Evolutionary conservation across 2,888 invertebrate species (phyloP).

Genomic region (Agelastica alni): DNA sequence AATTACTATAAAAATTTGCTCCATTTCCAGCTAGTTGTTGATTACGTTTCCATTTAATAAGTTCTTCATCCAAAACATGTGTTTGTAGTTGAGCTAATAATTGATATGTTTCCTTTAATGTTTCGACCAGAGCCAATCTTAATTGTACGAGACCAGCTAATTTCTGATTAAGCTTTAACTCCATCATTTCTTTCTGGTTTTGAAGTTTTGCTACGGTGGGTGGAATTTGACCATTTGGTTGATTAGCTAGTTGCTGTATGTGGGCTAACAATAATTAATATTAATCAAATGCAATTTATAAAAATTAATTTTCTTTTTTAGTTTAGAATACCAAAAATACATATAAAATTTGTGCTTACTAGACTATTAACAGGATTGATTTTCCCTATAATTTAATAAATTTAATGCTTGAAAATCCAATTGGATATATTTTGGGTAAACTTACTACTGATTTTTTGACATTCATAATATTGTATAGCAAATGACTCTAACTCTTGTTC

Average conservation of each 20-base stretch:
- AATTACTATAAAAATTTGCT: conserved; percentile 78
- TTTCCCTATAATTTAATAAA: too few relatives aligned
- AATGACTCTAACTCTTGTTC: conserved; percentile 86
- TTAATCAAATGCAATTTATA: neutral
- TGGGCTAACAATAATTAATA: conserved; percentile 60
- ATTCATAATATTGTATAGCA: conserved; percentile 84
- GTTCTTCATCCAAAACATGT: conserved; percentile 83
- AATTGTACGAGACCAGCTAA: conserved; percentile 65
- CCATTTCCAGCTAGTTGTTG: conserved; percentile 95
- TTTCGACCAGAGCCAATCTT: conserved; percentile 72
- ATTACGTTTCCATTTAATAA: conserved; percentile 92
- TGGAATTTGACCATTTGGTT: conserved; percentile 63
- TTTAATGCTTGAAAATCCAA: too few relatives aligned
- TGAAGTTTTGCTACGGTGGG: conserved; percentile 68
- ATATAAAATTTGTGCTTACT: too few relatives aligned
- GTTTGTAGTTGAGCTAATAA: conserved; percentile 73
- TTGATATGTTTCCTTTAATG: conserved; percentile 75
- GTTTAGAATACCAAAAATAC: neutral
- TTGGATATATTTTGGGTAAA: too few relatives aligned
- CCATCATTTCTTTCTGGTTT: conserved; percentile 73
- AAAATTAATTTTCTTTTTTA: neutral
- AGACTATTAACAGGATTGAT: too few relatives aligned
- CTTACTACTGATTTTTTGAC: conserved; percentile 74
- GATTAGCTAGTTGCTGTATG: conserved; percentile 65
- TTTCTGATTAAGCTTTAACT: conserved; percentile 71